Conservation (phyloP, 2,113 vertebrate species). For the Desmodus rotundus region DNA sequence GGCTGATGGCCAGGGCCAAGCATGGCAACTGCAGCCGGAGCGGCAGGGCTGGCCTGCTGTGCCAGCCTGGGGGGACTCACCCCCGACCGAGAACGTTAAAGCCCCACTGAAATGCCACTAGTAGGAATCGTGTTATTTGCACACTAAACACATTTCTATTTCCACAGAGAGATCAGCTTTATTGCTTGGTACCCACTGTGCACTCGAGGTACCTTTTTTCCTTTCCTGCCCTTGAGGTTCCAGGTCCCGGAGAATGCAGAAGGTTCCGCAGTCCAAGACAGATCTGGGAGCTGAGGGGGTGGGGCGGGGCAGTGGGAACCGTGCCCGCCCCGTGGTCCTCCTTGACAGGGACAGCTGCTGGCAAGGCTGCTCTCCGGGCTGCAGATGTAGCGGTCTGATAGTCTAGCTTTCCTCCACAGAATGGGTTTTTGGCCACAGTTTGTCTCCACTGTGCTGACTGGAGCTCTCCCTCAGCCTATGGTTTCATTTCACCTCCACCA, state of each 20-base stretch:
- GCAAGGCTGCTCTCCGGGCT: background rate
- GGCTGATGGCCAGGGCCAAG: background rate
- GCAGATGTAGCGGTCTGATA: slow-evolving; percentile 14
- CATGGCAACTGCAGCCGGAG: background rate
- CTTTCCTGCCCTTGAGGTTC: background rate
- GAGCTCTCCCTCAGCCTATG: slow-evolving; percentile 61
- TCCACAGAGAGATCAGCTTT: background rate
- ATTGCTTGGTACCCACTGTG: background rate
- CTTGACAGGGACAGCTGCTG: slow-evolving; percentile 53
- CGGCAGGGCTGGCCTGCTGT: too few species aligned
- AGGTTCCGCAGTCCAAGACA: background rate
- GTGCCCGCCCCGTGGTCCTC: background rate
- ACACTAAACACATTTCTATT: background rate
- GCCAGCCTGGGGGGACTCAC: accelerated
- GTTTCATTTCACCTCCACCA: slow-evolving; percentile 52
- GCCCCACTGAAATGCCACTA: background rate
- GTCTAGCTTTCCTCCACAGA: slow-evolving; percentile 31
- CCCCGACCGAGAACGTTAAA: background rate
- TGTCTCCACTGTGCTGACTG: slow-evolving; percentile 59
- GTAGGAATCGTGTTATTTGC: background rate
- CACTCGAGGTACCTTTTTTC: background rate
- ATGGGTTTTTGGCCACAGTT: slow-evolving; percentile 66
- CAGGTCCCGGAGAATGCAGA: background rate
- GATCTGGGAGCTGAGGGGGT: background rate
- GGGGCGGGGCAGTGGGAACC: accelerated